These are phyloP conservation scores for Ichneumon xanthorius DNA, from an alignment of 2,888 invertebrate genomes.

Conservation along the genomic window DNA sequence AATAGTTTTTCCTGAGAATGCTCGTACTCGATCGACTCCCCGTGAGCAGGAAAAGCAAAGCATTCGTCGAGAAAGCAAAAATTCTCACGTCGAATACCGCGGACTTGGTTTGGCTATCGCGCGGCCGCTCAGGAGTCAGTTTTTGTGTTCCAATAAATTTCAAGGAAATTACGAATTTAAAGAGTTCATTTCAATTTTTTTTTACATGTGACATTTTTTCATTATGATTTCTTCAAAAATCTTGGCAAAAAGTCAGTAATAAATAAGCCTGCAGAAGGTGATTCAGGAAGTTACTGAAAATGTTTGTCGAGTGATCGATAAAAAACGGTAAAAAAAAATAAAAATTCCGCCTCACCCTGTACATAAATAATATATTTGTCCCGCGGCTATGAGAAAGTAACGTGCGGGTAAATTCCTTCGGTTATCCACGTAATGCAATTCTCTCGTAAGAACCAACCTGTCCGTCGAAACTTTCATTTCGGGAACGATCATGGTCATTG, in stretches of 20 bases:
- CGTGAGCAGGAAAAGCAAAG: too few species aligned
- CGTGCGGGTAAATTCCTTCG: slow-evolving; percentile 44
- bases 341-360: background rate
- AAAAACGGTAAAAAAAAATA: background rate
- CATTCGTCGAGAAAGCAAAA: too few species aligned
- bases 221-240: too few species aligned
- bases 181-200: too few species aligned
- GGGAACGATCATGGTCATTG: slow-evolving; percentile 39
- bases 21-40: background rate
- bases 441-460: slow-evolving; percentile 32
- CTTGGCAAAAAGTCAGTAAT: too few species aligned
- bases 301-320: background rate
- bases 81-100: too few species aligned
- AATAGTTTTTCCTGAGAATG: background rate
- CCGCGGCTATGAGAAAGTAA: background rate
- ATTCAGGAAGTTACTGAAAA: background rate
- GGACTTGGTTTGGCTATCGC: too few species aligned
- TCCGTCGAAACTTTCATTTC: slow-evolving; percentile 43
- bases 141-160: too few species aligned
- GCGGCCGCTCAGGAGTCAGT: too few species aligned
- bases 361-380: slow-evolving; percentile 4
- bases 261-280: too few species aligned
- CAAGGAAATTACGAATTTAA: too few species aligned
- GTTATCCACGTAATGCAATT: slow-evolving; percentile 37
- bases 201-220: too few species aligned